Conservation (phyloP, 1,140 invertebrate species). For the Papilio dardanus region DNA sequence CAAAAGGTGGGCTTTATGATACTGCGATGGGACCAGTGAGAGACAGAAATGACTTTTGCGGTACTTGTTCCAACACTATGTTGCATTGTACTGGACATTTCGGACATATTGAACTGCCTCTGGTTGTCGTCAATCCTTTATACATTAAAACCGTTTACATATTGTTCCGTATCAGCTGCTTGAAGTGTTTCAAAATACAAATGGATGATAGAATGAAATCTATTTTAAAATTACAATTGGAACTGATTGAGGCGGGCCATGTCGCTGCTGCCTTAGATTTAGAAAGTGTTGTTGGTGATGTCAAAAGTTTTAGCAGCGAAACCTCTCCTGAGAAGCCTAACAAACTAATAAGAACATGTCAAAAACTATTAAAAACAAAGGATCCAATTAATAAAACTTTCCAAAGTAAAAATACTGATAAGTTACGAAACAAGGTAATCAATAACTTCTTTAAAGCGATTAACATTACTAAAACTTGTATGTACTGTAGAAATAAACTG, state of each 20-base stretch:
- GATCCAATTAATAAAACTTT: slow-evolving; percentile 72
- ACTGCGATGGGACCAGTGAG: slow-evolving; percentile 86
- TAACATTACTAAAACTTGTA: slow-evolving; percentile 84
- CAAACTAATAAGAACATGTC: slow-evolving; percentile 72
- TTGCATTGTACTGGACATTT: slow-evolving; percentile 95
- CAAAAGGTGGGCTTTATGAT: slow-evolving; percentile 94
- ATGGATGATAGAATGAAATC: slow-evolving; percentile 86
- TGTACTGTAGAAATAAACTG: slow-evolving; percentile 84
- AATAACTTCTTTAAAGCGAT: slow-evolving; percentile 83
- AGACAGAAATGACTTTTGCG: slow-evolving; percentile 88
- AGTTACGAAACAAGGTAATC: slow-evolving; percentile 84
- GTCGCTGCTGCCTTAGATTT: slow-evolving; percentile 88
- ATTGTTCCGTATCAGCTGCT: slow-evolving; percentile 87
- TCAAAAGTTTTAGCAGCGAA: slow-evolving; percentile 57
- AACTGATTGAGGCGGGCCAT: slow-evolving; percentile 89
- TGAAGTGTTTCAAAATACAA: slow-evolving; percentile 88
- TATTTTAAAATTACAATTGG: slow-evolving; percentile 88
- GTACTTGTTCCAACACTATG: slow-evolving; percentile 89
- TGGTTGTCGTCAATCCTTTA: slow-evolving; percentile 96
- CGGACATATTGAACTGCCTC: slow-evolving; percentile 96
- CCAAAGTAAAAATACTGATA: slow-evolving; percentile 85
- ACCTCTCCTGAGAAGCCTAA: slow-evolving; percentile 57
- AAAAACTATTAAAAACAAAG: slow-evolving; percentile 69
- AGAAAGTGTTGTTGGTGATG: slow-evolving; percentile 81
- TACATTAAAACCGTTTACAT: slow-evolving; percentile 90